Conservation (phyloP, 2,888 invertebrate species). For the Ctena decussata region DNA sequence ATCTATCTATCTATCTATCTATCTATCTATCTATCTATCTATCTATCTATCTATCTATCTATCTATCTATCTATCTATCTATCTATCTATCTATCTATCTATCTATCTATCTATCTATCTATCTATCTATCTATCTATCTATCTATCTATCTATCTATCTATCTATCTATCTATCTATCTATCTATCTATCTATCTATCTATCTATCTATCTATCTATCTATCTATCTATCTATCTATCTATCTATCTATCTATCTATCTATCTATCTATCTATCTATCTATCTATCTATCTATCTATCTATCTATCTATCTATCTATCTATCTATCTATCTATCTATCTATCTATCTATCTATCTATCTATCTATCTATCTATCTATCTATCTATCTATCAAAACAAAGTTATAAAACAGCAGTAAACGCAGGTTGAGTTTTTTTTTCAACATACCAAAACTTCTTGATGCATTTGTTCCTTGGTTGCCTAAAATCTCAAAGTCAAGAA, state of each 20-base stretch:
- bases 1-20: background rate
- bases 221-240: background rate
- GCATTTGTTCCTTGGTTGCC: too few relatives aligned
- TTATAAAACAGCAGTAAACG: too few relatives aligned
- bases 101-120: background rate
- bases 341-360: conserved; percentile 13
- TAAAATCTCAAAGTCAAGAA: too few relatives aligned
- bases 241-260: conserved; percentile 4
- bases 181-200: background rate
- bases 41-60: too few relatives aligned
- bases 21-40: background rate
- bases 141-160: background rate
- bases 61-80: too few relatives aligned
- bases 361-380: conserved; percentile 13
- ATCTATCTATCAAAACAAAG: background rate
- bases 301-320: conserved; percentile 8
- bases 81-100: too few relatives aligned
- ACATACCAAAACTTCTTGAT: too few relatives aligned
- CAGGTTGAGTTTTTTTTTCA: too few relatives aligned
- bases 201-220: background rate
- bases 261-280: conserved; percentile 4
- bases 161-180: background rate
- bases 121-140: background rate
- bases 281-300: conserved; percentile 4
- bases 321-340: conserved; percentile 13